A percentile compares a stretch with the other conserved stretches of the same genome.
phyloP scores from a whole-genome alignment of 2,888 invertebrate species.

The Sturmia bella region DNA sequence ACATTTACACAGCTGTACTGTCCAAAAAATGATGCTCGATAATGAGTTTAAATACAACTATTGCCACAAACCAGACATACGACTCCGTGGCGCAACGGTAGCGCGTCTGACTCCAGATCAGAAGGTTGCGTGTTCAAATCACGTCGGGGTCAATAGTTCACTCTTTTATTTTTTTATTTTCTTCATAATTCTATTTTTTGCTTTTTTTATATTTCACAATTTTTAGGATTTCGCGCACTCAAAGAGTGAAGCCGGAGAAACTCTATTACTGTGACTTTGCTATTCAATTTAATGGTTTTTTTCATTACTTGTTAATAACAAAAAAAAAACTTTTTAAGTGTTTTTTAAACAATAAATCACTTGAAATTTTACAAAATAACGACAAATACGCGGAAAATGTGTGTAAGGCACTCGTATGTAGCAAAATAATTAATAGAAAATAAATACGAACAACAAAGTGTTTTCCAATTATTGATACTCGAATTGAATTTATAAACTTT shows the following conservation, averaged over 20 bases:
- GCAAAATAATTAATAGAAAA: constrained; percentile 30
- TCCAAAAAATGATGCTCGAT: no score
- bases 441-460: background rate
- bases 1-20: no score
- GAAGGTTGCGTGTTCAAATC: constrained; percentile 78
- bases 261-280: constrained; percentile 17
- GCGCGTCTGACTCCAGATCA: constrained; percentile 77
- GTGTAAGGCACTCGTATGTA: constrained; percentile 77
- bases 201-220: background rate
- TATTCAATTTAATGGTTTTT: constrained; percentile 4
- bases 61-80: background rate
- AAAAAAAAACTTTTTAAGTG: constrained; percentile 61
- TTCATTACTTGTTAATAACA: constrained; percentile 30
- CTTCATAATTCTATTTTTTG: background rate
- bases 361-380: constrained; percentile 75
- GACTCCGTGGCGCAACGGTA: constrained; percentile 78
- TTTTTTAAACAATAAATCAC: constrained; percentile 79
- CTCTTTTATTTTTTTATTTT: no score
- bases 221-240: constrained; percentile 30
- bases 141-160: constrained; percentile 74
- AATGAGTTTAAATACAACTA: no score
- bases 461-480: no score
- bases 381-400: constrained; percentile 73
- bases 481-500: no score
- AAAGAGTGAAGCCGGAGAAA: no score